Evolutionary conservation across 2,888 invertebrate genomes (phyloP), one percentile per base, ranked within the genome.

Genomic region (Pyralis farinalis): DNA sequence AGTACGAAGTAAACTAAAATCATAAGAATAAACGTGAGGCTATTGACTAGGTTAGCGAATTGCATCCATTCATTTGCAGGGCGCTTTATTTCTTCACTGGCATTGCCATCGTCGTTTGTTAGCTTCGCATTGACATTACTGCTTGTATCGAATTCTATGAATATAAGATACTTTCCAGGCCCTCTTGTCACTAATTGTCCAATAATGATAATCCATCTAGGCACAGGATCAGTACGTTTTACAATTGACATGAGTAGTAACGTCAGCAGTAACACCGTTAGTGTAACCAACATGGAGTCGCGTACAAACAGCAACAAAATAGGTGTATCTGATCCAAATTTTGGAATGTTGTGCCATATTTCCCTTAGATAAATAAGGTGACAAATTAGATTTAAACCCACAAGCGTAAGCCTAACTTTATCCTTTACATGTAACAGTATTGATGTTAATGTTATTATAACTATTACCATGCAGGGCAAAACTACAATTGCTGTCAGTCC

Each of bases 361-460:
- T 92, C 90, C 33, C 91, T 90, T 1, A 93, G 67, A 58, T 90
- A 91, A 12, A 90, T 63, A 42, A 92, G 90, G 59, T 94, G 93
- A 8, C 90, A 88, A 31, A 92, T 82, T 8, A 94, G 80, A 60
- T 91, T 92, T 32, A 92, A 83, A 49, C 90, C 86, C 31, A 90
- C 80, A 28, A 94, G 56, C 22, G 87, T 60, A 20, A 93, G 63
- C 44, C 93, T 80, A 34, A 92, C 91, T 32, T 82, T 72, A 36
- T 91, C 90, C 41, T 83, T 82, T 0, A 92, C 88, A 49, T 92
- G 91, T 51, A 94, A 63, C 59, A 91, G 81, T 34, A 93, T 63
- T 0, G 91, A 86, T 7, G 89, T 76, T 34, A 93, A 51, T 5
- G 93, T 93, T 11, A 93, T 67, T 3, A 91, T 42, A 30, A 92